Evolutionary conservation across 2,888 invertebrate species (phyloP).

Genomic region (Zhuqinia jingwanae): DNA sequence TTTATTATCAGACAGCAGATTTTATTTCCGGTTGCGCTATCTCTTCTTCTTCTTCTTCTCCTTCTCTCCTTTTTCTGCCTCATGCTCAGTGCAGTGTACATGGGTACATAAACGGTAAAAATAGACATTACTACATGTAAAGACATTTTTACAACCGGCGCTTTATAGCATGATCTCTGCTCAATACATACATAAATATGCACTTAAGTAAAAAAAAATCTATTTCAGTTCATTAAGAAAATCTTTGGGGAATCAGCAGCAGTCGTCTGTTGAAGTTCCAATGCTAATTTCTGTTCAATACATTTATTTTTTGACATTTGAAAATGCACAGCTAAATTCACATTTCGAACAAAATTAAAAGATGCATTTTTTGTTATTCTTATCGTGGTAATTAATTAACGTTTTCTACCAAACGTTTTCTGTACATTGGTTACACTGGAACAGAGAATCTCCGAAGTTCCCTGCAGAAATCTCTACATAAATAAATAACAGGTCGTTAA

Average conservation of each 20-base stretch:
- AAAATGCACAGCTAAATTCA: not conserved
- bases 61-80: constrained; percentile 17
- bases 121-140: constrained; percentile 62
- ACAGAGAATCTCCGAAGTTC: no score
- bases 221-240: constrained; percentile 24
- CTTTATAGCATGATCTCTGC: no score
- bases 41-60: constrained; percentile 12
- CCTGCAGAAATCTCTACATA: not conserved
- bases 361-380: not conserved
- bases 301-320: not conserved
- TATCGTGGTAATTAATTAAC: constrained; percentile 48
- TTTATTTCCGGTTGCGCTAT: constrained; percentile 76
- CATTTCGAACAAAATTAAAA: not conserved
- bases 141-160: constrained; percentile 26
- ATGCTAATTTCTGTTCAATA: not conserved
- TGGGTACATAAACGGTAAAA: constrained; percentile 76
- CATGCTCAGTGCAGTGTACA: no score
- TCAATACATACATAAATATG: not conserved
- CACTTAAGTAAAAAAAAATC: not conserved
- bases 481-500: constrained; percentile 49
- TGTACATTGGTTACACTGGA: no score
- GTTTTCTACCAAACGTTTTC: constrained; percentile 31
- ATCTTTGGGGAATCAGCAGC: not conserved
- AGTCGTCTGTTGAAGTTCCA: no score
- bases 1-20: constrained; percentile 76